Conservation (phyloP, 1,140 invertebrate genomes). For the Platorchestia sp. region DNA sequence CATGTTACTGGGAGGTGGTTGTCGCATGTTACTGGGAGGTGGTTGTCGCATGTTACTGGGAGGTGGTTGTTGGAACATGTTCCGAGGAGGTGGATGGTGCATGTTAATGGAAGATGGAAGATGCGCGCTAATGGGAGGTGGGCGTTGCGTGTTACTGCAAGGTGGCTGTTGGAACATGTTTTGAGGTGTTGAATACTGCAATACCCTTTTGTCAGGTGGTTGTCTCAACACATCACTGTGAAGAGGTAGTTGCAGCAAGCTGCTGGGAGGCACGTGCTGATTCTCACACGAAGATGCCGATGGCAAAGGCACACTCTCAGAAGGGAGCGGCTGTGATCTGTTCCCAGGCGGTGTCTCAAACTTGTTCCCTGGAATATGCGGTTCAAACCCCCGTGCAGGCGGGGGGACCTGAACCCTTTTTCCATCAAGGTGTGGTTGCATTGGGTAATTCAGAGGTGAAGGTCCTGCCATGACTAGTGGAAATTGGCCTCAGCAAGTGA, state of each 20-base stretch:
- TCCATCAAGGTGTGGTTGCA: no score
- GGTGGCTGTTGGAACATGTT: neutral
- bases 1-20: no score
- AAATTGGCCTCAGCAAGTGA: no score
- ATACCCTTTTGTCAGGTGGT: neutral
- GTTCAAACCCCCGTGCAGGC: neutral
- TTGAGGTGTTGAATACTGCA: neutral
- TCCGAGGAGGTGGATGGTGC: neutral
- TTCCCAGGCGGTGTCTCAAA: neutral
- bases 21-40: neutral
- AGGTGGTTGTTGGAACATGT: no score
- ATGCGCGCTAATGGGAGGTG: slow-evolving; percentile 13
- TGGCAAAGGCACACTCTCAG: neutral
- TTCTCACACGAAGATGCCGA: no score
- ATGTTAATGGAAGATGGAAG: neutral
- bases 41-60: no score
- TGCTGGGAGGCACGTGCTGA: no score
- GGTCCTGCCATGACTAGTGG: no score
- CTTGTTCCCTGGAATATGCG: neutral
- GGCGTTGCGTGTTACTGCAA: neutral
- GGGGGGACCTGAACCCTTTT: neutral
- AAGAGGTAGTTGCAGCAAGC: neutral
- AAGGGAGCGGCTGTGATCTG: neutral
- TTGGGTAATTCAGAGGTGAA: no score
- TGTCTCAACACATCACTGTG: neutral